phyloP scores from a whole-genome alignment of 2,888 invertebrate genomes.

The Thysanoteuthis rhombus region DNA sequence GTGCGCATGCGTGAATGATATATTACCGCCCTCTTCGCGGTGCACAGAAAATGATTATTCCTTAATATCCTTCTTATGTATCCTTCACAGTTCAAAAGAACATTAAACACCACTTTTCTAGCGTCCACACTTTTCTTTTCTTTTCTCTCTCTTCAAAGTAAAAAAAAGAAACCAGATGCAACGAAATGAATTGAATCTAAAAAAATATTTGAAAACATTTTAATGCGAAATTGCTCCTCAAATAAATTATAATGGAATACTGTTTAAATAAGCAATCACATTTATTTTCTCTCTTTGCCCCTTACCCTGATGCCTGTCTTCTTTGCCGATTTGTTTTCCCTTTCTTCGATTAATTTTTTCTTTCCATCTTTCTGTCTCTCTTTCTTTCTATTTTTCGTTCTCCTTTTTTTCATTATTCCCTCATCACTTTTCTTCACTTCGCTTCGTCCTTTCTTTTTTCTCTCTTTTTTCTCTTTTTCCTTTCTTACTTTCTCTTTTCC shows the following conservation, averaged over 20 bases:
- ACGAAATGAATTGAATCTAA: neutral
- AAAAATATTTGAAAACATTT: neutral
- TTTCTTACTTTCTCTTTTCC: neutral
- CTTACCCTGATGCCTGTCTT: neutral
- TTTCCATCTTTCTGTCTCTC: neutral
- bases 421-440: neutral
- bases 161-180: neutral
- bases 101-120: neutral
- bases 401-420: neutral
- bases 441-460: neutral
- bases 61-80: constrained; percentile 12
- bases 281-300: neutral
- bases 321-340: neutral
- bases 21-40: neutral
- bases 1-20: constrained; percentile 12
- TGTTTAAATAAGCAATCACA: neutral
- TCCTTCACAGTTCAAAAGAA: neutral
- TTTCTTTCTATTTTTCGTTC: neutral
- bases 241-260: neutral
- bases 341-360: neutral
- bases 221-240: neutral
- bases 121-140: neutral
- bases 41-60: neutral
- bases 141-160: neutral
- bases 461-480: neutral